These are phyloP conservation scores for Fragum whitleyi DNA, from an alignment of 2,888 invertebrate species.

Conservation along the genomic window DNA sequence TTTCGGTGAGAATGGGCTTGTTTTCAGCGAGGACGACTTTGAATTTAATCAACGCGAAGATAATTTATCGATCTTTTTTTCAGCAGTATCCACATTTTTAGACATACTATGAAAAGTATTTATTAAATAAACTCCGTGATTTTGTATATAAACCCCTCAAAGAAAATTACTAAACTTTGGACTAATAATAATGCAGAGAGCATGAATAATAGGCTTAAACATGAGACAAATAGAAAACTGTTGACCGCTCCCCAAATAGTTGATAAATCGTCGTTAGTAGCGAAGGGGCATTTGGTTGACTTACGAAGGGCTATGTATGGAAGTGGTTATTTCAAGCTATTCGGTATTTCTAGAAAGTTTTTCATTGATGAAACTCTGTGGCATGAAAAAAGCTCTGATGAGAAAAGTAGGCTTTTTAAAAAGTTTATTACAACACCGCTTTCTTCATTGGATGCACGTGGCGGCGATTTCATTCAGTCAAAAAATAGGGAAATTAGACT, in stretches of 20 bases:
- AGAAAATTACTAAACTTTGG: constrained; percentile 34
- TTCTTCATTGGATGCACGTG: too few species aligned
- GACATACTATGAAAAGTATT: neutral
- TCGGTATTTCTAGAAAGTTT: neutral
- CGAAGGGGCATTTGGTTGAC: constrained; percentile 29
- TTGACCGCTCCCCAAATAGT: too few species aligned
- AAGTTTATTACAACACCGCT: too few species aligned
- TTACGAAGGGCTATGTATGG: constrained; percentile 38
- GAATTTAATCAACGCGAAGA: too few species aligned
- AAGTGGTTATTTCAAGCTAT: constrained; percentile 36
- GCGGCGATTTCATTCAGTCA: too few species aligned
- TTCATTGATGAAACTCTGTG: neutral
- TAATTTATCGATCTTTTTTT: neutral
- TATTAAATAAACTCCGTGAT: neutral
- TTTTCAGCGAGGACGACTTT: too few species aligned
- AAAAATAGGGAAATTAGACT: constrained; percentile 31
- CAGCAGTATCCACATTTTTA: neutral
- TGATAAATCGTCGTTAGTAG: neutral
- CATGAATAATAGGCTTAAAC: constrained; percentile 53
- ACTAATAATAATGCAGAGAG: constrained; percentile 58
- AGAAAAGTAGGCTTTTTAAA: too few species aligned
- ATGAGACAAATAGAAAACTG: neutral
- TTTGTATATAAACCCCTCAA: constrained; percentile 16
- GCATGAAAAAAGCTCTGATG: too few species aligned
- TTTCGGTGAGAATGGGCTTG: neutral